Conservation (phyloP, 2,888 invertebrate species). For the Muscina levida region DNA sequence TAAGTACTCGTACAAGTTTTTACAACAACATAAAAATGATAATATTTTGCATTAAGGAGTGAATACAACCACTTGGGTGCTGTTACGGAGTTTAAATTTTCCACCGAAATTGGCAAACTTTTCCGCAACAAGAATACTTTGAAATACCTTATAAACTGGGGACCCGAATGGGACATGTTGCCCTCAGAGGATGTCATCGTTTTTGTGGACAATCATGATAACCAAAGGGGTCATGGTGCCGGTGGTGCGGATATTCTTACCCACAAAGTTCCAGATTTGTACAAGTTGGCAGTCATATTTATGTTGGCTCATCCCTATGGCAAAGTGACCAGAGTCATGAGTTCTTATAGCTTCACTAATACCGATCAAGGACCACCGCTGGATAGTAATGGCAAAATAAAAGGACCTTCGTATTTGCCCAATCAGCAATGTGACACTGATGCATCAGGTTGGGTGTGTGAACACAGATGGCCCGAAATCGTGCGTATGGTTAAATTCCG, state of each 20-base stretch:
- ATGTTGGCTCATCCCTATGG: constrained; percentile 93
- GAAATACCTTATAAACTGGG: constrained; percentile 84
- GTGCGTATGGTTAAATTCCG: constrained; percentile 88
- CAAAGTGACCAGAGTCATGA: constrained; percentile 87
- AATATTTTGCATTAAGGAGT: constrained; percentile 33
- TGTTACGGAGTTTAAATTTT: constrained; percentile 86
- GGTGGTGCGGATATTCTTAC: constrained; percentile 81
- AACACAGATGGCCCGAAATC: constrained; percentile 90
- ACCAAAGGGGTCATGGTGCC: constrained; percentile 82
- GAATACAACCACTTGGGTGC: constrained; percentile 82
- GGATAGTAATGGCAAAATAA: constrained; percentile 82
- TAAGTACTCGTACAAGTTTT: constrained; percentile 40
- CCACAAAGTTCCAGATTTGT: constrained; percentile 82
- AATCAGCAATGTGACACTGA: constrained; percentile 82
- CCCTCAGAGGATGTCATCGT: constrained; percentile 82
- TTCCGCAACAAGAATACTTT: constrained; percentile 83
- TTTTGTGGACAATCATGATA: constrained; percentile 91
- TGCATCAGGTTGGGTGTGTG: constrained; percentile 88
- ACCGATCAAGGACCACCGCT: constrained; percentile 84
- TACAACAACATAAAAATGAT: background rate
- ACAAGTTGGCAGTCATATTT: constrained; percentile 89
- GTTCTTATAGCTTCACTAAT: constrained; percentile 86
- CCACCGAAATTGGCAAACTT: constrained; percentile 79
- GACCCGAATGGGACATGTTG: constrained; percentile 84
- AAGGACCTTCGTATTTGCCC: constrained; percentile 84